A percentile compares a stretch with the other conserved stretches of the same genome.
phyloP scores from a whole-genome alignment of 2,888 invertebrate genomes.

The Meiosimyza platycephala region DNA sequence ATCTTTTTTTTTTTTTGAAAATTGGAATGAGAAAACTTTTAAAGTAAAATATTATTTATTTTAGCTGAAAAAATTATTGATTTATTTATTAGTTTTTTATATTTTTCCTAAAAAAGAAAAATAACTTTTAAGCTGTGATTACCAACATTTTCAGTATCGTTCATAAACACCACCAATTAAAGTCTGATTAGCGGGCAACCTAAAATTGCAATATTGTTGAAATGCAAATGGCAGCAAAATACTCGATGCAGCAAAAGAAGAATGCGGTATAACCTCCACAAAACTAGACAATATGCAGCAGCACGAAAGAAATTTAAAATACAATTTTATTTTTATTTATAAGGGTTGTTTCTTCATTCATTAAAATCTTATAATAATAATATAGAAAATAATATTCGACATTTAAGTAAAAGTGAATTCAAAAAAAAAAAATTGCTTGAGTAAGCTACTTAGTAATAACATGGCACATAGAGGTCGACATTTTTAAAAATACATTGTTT shows the following conservation, averaged over 20 bases:
- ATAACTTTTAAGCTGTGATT: neutral
- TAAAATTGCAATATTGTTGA: constrained; percentile 5
- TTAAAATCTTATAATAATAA: constrained; percentile 12
- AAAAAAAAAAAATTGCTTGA: neutral
- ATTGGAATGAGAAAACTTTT: too few relatives aligned
- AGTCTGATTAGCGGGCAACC: neutral
- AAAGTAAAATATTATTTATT: too few relatives aligned
- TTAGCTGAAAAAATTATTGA: too few relatives aligned
- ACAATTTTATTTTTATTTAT: neutral
- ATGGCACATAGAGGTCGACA: neutral
- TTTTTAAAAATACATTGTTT: too few relatives aligned
- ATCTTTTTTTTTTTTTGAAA: too few relatives aligned
- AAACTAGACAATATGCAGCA: constrained; percentile 39
- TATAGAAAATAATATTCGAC: constrained; percentile 23
- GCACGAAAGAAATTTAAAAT: constrained; percentile 50
- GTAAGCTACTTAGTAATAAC: neutral
- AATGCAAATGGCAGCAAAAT: neutral
- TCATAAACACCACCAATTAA: neutral
- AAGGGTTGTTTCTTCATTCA: neutral
- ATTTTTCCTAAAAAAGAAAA: too few relatives aligned
- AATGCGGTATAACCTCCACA: constrained; percentile 14
- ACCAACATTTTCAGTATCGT: constrained; percentile 29
- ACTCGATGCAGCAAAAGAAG: neutral
- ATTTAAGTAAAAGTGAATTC: constrained; percentile 3
- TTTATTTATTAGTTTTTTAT: too few relatives aligned